Percentiles rank a stretch among this genome's conserved stretches.
phyloP scores from a whole-genome alignment of 2,888 invertebrate genomes.

The Lepidochrysops patricia region DNA sequence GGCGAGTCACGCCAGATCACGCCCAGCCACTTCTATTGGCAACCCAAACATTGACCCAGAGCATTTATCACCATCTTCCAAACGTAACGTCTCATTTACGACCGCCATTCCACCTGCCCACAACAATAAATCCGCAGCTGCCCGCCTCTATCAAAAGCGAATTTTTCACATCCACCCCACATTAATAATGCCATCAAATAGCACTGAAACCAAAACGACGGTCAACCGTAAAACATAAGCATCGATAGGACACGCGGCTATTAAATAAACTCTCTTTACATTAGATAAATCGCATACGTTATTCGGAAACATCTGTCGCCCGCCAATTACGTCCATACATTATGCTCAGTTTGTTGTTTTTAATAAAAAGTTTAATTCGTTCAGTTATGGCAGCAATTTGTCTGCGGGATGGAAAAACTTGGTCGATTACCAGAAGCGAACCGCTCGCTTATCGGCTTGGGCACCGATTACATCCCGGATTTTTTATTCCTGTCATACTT shows the following conservation, averaged over 20 bases:
- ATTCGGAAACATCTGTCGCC: constrained; percentile 72
- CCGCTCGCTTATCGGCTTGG: constrained; percentile 35
- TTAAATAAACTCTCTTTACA: constrained; percentile 73
- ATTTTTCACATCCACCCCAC: constrained; percentile 59
- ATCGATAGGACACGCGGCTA: constrained; percentile 62
- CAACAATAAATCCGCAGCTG: constrained; percentile 62
- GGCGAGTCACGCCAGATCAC: constrained; percentile 46
- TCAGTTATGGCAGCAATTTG: constrained; percentile 72
- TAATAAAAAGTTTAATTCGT: constrained; percentile 75
- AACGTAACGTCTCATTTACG: constrained; percentile 31
- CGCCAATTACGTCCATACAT: constrained; percentile 71
- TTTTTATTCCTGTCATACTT: constrained; percentile 58
- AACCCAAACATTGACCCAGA: constrained; percentile 44
- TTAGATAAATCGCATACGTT: constrained; percentile 71
- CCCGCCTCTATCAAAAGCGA: constrained; percentile 54
- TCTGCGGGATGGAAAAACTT: constrained; percentile 71
- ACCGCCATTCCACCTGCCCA: constrained; percentile 39
- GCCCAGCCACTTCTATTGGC: constrained; percentile 58
- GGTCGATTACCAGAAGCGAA: constrained; percentile 59
- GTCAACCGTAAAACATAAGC: constrained; percentile 60
- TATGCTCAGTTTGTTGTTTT: constrained; percentile 74
- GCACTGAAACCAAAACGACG: constrained; percentile 55
- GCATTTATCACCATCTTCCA: constrained; percentile 37
- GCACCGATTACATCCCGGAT: constrained; percentile 35
- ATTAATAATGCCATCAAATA: constrained; percentile 66